Evolutionary conservation across 2,113 vertebrate species (phyloP).

Genomic region (Zapus hudsonius): DNA sequence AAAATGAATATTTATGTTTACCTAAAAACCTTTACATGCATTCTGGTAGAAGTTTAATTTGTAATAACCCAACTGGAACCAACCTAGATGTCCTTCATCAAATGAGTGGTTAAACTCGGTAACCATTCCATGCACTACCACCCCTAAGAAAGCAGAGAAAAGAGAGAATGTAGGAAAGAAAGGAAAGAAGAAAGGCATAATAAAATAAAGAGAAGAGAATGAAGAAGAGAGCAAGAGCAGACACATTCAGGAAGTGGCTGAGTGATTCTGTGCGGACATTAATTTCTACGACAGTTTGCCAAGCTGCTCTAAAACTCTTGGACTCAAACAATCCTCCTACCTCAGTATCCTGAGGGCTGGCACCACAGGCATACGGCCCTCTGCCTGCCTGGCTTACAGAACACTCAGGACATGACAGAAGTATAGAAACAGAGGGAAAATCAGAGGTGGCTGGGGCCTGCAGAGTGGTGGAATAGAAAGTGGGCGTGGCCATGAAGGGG

Average conservation of each 20-base stretch:
- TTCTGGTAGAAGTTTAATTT: background rate
- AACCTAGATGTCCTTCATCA: background rate
- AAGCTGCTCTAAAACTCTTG: background rate
- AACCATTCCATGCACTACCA: background rate
- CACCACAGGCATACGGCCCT: background rate
- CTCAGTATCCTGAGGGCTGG: background rate
- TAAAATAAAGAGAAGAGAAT: too few species aligned
- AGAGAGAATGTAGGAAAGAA: too few species aligned
- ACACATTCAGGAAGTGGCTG: too few species aligned
- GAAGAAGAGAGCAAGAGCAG: too few species aligned
- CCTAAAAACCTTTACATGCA: background rate
- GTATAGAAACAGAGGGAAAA: background rate
- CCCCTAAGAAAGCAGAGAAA: background rate
- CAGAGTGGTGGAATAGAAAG: background rate
- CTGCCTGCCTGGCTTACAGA: background rate
- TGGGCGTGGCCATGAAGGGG: background rate
- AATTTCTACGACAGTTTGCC: too few species aligned
- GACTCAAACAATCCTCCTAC: background rate
- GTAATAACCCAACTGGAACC: background rate
- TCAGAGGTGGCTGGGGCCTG: background rate
- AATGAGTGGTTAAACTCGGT: background rate
- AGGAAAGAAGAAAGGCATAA: too few species aligned
- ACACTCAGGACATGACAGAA: constrained; percentile 11
- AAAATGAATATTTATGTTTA: background rate
- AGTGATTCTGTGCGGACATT: too few species aligned